Base-by-base conservation (phyloP, 2,113 vertebrate genomes). In the Terrapene triunguis region DNA sequence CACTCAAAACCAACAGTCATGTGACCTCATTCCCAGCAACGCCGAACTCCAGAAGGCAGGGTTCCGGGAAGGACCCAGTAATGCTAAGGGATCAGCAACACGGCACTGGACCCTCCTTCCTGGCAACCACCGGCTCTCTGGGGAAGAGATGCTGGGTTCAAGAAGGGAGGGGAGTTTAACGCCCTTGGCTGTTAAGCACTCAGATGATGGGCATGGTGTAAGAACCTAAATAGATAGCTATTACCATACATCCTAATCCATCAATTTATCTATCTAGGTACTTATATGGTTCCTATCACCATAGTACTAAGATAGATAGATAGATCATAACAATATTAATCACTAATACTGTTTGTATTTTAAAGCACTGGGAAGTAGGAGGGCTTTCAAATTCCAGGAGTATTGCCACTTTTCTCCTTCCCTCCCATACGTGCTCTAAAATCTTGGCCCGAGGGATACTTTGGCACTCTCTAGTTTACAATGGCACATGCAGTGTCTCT, bases 51-150 rank as follows among this genome's bases (percentile, higher is more conserved):
- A 96, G 97, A 98, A 98, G 97, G 96, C 94, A 93, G 69, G 97
- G 97, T 97, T 98, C 98, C 98, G 96, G 97, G 98, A 98, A 98
- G 93, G 95, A 87, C 87, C 96, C 5, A 88, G 97, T 82, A 79
- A 74, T 92, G 94, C 87, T 97, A 91, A 97, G 54, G 32, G 69
- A 90, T 96, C 96, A 24, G 22, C 92, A 93, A 90, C 74, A 54
- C 7, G 89, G 95, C 6, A 85, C 85, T 35, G 89, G 96, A 97
- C 47, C 96, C 95, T 82, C 42, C 38, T 6, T 94, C 94, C 89
- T 72, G 85, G 25, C 87, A 83, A 59, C 69, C 85, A 0, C 59
- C 4, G 74, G 69, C 29, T 89, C 74, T 16, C 80, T 57, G 13
- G 90, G 87, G 90, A 92, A 2, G 5, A 10, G 82, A 74, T 25